These are phyloP conservation scores for Chironomus striatipennis DNA, from an alignment of 1,140 invertebrate genomes.

Conservation along the genomic window DNA sequence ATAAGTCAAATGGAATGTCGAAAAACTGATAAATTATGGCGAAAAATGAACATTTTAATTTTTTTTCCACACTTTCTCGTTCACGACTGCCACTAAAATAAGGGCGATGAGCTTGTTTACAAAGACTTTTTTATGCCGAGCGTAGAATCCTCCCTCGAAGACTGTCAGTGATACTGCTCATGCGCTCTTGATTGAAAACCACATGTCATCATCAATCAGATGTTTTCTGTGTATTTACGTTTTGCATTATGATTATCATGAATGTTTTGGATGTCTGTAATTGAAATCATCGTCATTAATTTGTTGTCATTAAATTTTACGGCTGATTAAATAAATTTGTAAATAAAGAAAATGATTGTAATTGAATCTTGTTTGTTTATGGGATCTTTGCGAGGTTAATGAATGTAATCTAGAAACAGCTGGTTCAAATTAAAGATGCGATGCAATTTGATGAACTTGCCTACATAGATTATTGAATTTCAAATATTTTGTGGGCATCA, in stretches of 20 bases:
- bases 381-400: too few relatives aligned
- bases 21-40: not conserved
- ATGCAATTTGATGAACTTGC: too few relatives aligned
- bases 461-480: too few relatives aligned
- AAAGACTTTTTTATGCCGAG: not conserved
- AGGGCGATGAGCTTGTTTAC: not conserved
- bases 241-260: not conserved
- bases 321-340: too few relatives aligned
- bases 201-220: slow-evolving; percentile 2
- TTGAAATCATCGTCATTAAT: too few relatives aligned
- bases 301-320: too few relatives aligned
- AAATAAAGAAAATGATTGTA: too few relatives aligned
- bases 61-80: not conserved
- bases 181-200: not conserved
- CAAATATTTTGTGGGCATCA: too few relatives aligned
- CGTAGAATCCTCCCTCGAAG: not conserved
- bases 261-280: not conserved
- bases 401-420: too few relatives aligned
- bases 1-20: not conserved
- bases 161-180: not conserved
- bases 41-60: not conserved
- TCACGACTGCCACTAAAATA: too few relatives aligned
- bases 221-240: not conserved
- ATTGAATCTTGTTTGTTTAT: too few relatives aligned
- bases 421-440: too few relatives aligned